Conservation (phyloP, 2,797 vertebrate genomes). For the Pipistrellus nathusii region DNA sequence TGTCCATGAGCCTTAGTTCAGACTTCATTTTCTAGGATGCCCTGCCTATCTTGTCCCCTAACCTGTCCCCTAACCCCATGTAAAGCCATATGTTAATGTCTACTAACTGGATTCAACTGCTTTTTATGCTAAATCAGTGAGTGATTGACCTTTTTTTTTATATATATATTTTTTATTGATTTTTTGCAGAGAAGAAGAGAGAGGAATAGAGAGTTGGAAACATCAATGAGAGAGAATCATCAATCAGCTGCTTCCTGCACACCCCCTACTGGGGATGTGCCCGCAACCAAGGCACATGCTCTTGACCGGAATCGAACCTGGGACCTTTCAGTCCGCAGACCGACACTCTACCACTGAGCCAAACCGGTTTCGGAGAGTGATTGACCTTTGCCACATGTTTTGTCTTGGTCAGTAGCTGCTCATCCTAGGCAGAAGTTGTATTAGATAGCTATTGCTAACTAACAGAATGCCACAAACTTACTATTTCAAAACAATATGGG, state of each 20-base stretch:
- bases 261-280: too few relatives aligned
- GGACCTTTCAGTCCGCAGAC: too few relatives aligned
- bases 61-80: not conserved
- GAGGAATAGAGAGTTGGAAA: too few relatives aligned
- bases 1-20: not conserved
- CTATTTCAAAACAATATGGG: not conserved
- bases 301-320: too few relatives aligned
- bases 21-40: slow-evolving; percentile 13
- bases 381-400: not conserved
- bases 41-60: not conserved
- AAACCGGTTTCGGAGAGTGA: not conserved
- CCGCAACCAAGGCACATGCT: too few relatives aligned
- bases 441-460: not conserved
- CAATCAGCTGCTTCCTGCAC: too few relatives aligned
- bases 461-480: not conserved
- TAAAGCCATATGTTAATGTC: not conserved
- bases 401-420: not conserved
- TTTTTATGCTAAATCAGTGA: not conserved
- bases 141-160: not conserved
- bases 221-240: too few relatives aligned
- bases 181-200: too few relatives aligned
- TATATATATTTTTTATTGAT: too few relatives aligned
- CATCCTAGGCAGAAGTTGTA: not conserved
- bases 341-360: too few relatives aligned
- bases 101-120: not conserved